These are phyloP conservation scores for Philypnodon macrostomus DNA, from an alignment of 2,797 vertebrate species.

Conservation along the genomic window DNA sequence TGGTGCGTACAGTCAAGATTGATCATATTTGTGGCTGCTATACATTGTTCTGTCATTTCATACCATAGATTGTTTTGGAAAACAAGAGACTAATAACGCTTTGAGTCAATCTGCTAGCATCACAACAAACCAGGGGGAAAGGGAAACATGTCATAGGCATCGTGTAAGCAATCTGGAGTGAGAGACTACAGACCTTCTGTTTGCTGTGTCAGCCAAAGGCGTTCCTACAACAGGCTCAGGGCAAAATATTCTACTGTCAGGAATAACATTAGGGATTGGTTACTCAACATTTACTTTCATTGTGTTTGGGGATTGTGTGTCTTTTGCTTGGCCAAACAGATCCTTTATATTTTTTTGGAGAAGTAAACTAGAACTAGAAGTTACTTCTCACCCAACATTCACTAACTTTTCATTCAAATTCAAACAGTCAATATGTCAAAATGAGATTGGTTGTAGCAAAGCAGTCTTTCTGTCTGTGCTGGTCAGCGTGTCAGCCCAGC, in stretches of 20 bases:
- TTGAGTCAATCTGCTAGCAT: slow-evolving; percentile 48
- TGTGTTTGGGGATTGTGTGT: too few relatives aligned
- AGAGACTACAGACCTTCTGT: slow-evolving; percentile 61
- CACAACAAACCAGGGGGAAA: slow-evolving; percentile 47
- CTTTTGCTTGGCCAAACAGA: too few relatives aligned
- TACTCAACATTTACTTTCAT: slow-evolving; percentile 4
- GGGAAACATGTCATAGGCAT: slow-evolving; percentile 38
- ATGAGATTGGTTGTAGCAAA: too few relatives aligned
- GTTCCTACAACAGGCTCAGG: slow-evolving; percentile 24
- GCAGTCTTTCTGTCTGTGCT: too few relatives aligned
- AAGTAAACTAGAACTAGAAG: too few relatives aligned
- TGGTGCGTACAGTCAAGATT: too few relatives aligned
- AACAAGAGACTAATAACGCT: too few relatives aligned
- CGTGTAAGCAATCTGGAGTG: slow-evolving; percentile 61
- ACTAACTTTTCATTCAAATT: too few relatives aligned
- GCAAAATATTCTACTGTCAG: slow-evolving; percentile 25
- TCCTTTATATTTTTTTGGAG: too few relatives aligned
- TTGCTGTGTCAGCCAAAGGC: slow-evolving; percentile 60
- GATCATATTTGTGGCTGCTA: not conserved
- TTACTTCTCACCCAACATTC: too few relatives aligned
- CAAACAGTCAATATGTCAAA: too few relatives aligned
- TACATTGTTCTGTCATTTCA: slow-evolving; percentile 18
- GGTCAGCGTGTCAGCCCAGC: too few relatives aligned
- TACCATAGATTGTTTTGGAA: slow-evolving; percentile 46
- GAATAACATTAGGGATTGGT: slow-evolving; percentile 19